Base-by-base conservation (phyloP, 2,113 vertebrate species). In the Haplochromis burtoni region DNA sequence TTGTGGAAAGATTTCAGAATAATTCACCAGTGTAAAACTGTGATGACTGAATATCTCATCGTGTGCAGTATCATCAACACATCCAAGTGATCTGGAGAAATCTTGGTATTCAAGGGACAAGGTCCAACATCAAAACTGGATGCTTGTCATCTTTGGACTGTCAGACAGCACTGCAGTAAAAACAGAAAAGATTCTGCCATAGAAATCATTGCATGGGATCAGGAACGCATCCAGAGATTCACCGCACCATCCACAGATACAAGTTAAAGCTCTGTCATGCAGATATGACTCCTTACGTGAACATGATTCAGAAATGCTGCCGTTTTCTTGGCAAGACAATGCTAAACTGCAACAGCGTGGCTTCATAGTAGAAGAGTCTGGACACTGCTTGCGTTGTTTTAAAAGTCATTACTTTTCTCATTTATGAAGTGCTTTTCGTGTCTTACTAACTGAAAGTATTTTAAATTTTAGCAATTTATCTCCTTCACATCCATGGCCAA, bases 121-220 rank as follows among this genome's bases (percentile, higher is more conserved):
- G 55, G 55, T 16, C 55, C 55, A 29, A 59, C 0, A 29, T 59
- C 55, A 59, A 31, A 59, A 59, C 8, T 29, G 13, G 24, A 59
- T 31, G 55, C 8, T 59, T 59, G 55, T 59, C 0, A 0, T 59
- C 55, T 16, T 59, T 0, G 55, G 26, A 59, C 26, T 29, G 8
- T 59, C 55, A 59, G 55, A 29, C 55, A 59, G 26, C 55, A 59
- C 55, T 59, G 55, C 1, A 16, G 2, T 16, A 59, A 59, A 10
- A 59, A 59, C 55, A 16, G 55, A 59, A 16, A 16, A 0, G 8
- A 59, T 29, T 59, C 26, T 29, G 26, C 13, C 55, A 31, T 59
- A 16, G 55, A 59, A 59, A 59, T 59, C 55, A 59, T 6, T 29
- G 8, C 55, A 16, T 29, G 24, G 1, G 55, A 29, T 59, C 55